Evolutionary conservation across 1,140 invertebrate genomes (phyloP), one percentile per base, ranked within the genome.

Genomic region (Halictus rubicundus): DNA sequence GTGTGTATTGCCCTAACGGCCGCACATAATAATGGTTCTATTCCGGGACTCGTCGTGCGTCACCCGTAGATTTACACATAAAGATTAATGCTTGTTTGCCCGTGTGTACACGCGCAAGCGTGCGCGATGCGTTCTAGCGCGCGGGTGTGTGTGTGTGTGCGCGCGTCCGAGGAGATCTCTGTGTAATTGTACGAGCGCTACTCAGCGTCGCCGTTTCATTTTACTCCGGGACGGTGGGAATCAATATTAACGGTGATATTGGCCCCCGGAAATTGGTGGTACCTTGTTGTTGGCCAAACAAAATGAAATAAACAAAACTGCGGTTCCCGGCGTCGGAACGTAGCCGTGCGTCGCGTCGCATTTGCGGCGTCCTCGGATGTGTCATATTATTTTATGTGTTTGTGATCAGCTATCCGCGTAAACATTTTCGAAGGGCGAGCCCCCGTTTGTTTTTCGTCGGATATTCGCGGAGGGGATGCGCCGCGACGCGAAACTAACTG

Each of bases 321-420:
- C 60, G 73, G 68, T 23, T 0, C 49, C 49, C n/a, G 32, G 52
- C 27, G 23, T 52, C 32, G 70, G 39, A 49, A 49, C 69, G 61
- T 49, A 46, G 8, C 54, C 14, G 9, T 61, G 66, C 69, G 52
- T 52, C 42, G 60, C 69, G 52, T 52, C 52, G 70, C 76, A 74
- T 73, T 86, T 86, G 81, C 63, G 85, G 85, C 68, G 49, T 68
- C 37, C 81, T 77, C 76, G 84, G 37, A 80, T 75, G 66, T 73
- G 77, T 86, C 85, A 77, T 77, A 85, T 83, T 85, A 85, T 86
- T 85, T 86, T 86, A 86, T 86, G 83, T 85, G 85, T 86, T 86
- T 86, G 83, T 80, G 76, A 85, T 82, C 84, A 75, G 65, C 85
- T 76, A 77, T 79, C 60, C 80, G 84, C 77, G 85, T 86, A 86